Conservation (phyloP, 2,888 invertebrate genomes). For the Drosophila pseudotakahashii region DNA sequence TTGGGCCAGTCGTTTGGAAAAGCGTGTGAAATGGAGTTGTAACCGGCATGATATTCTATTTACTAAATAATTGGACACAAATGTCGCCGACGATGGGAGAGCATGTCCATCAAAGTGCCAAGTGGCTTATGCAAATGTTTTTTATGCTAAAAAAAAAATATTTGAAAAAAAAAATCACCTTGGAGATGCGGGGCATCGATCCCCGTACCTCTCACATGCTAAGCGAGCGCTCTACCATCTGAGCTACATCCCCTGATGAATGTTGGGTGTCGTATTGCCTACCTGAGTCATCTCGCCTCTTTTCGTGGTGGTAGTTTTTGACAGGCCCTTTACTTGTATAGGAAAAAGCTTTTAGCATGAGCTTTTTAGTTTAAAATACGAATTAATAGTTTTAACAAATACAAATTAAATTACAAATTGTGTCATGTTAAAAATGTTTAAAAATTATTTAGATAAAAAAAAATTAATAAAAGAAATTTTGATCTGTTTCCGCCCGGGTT, state of each 20-base stretch:
- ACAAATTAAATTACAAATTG: neutral
- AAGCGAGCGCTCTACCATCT: conserved; percentile 85
- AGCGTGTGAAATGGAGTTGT: conserved; percentile 38
- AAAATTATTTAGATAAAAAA: neutral
- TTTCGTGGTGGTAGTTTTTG: neutral
- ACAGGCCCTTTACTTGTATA: conserved; percentile 6
- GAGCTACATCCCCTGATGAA: conserved; percentile 83
- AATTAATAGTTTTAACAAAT: no score
- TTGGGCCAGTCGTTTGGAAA: conserved; percentile 24
- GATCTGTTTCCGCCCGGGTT: conserved; percentile 83
- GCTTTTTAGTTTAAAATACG: conserved; percentile 18
- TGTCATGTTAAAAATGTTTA: no score
- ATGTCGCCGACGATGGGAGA: conserved; percentile 23
- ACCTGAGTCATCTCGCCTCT: conserved; percentile 7
- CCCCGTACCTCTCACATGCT: conserved; percentile 84
- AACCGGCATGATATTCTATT: conserved; percentile 50
- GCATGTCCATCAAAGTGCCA: conserved; percentile 33
- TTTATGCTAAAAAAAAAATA: conserved; percentile 1
- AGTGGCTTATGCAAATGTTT: conserved; percentile 10
- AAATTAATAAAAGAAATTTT: neutral
- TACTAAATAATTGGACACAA: conserved; percentile 45
- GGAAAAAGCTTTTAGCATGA: conserved; percentile 42
- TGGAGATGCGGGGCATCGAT: conserved; percentile 85
- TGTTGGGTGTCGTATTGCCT: rapidly evolving
- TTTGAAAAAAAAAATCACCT: neutral